Evolutionary conservation across 2,797 vertebrate genomes (phyloP), one percentile per base, ranked within the genome.

Genomic region (Gastrophryne carolinensis): DNA sequence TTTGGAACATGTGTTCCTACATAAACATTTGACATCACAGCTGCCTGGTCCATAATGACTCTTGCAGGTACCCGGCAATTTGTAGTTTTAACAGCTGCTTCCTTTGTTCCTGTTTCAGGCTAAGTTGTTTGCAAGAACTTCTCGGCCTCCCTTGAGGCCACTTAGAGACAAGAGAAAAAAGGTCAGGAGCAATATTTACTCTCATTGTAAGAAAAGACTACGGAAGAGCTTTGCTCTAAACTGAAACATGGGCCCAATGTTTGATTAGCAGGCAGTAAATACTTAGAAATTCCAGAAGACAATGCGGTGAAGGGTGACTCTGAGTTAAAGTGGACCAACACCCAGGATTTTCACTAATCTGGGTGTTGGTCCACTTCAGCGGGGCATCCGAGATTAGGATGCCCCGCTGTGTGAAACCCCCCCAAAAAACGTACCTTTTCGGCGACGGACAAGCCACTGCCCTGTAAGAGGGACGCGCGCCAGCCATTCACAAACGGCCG

Each of bases 41-140:
- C 56, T 34, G 13, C 79, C 79, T 65, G 56, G 65, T 30, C 41
- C 54, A 65, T 73, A 53, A 81, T 72, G 71, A 49, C 12, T 84
- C n/a, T 49, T 70, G 15, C 80, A 64, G 13, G 9, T 67, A 78
- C 7, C 74, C 11, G 79, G 23, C 1, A 72, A 73, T 81, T 77
- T 80, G 66, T 26, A 64, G 57, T 81, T 80, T 2, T 0, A 75
- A 39, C 39, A 80, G 44, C 50, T 26, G 50, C 52, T 78, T 67
- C 69, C 3, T 11, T 74, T 81, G n/a, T 72, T 80, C 49, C 1
- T 61, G 30, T 29, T 75, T 17, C 15, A 73, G 58, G 0, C 8
- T 84, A 81, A 84, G 66, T 63, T 77, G 30, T 81, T 81, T 78
- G 56, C 72, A 65, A 72, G 71, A 58, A 39, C 73, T 77, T 35